Evolutionary conservation across 1,140 invertebrate species (phyloP), one percentile per base, ranked within the genome.

Genomic region (Pseudomyrmex concolor): DNA sequence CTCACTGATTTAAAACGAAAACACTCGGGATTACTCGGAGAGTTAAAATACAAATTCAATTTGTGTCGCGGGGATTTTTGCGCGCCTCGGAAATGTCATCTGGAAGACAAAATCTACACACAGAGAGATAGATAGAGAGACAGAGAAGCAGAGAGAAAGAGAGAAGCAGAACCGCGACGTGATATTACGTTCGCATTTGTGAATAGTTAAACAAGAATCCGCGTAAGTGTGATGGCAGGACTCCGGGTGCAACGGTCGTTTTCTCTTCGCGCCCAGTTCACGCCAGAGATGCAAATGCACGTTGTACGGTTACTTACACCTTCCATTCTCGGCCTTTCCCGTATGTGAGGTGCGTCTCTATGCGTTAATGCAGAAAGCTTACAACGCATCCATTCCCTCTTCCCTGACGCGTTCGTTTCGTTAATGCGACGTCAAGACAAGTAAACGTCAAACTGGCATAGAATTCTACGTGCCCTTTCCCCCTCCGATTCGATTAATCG

Each of bases 351-450:
- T 22, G 22, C 54, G 19, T 64, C 25, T 22, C 63, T 84, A 25
- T 68, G 73, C 17, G 63, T 84, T 87, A 87, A 87, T 86, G 86
- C 73, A 64, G 81, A 73, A 86, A 86, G 70, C 72, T 84, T 78
- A 72, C 80, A 59, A 80, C 84, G 63, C 78, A 86, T 74, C 67
- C 60, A 55, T 55, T 19, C 54, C 22, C 19, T 15, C 25, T 17
- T 54, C 50, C 15, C 84, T n/a, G 19, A 25, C 48, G 43, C 45
- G 22, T 25, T 45, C 43, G 57, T 48, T 22, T 19, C 12, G 63
- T 25, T 87, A 80, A 87, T 84, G 81, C 68, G 9, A 48, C 48
- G 74, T 59, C 68, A 74, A 84, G 63, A 84, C 73, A 45, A 9
- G 71, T 64, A 45, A 34, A 51, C 55, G 68, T 86, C 81, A 68